Base-by-base conservation (phyloP, 2,113 vertebrate species). In the Planiliza haematocheilus region DNA sequence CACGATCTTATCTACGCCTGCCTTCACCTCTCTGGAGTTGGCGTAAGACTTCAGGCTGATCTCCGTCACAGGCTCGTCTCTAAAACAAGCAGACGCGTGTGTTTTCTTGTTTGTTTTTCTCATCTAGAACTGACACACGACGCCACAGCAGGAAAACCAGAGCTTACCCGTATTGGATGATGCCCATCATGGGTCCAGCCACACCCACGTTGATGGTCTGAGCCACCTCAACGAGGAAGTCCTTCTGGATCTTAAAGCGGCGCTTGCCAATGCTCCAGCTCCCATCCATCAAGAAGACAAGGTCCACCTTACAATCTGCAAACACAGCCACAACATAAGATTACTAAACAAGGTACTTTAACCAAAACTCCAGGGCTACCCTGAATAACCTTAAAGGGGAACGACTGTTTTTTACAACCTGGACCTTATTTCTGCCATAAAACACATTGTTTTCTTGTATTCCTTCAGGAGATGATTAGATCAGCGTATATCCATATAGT, bases 191-290 rank as follows among this genome's bases (percentile, higher is more conserved):
- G 45, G 98, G 96, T 17, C 98, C 98, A 0, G 92, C 85, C 0
- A 91, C 84, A 42, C 97, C 95, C 0, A 98, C 86, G 57, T 96
- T 95, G 10, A 99, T 95, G 42, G 91, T 91, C 77, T 97, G 95
- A 48, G 94, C 94, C 49, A 99, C 58, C 0, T 95, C 95, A 12
- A 81, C 61, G 36, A 99, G 91, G 90, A 99, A 99, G 74, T 96
- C 94, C 88, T 98, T 99, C 89, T 99, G 97, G 85, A 99, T 96
- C 85, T 93, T 94, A 82, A 99, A 99, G 11, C 98, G 96, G 0
- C 98, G 94, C 61, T 96, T 98, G 13, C 98, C 98, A 0, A 99
- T 96, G 93, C 96, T 95, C 92, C 97, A 94, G 83, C 98, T 99
- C 49, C 98, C 97, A 0, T 99, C 98, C 73, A 99, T 96, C 72